Evolutionary conservation across 2,888 invertebrate species (phyloP).

Genomic region (Aphrophora alni): DNA sequence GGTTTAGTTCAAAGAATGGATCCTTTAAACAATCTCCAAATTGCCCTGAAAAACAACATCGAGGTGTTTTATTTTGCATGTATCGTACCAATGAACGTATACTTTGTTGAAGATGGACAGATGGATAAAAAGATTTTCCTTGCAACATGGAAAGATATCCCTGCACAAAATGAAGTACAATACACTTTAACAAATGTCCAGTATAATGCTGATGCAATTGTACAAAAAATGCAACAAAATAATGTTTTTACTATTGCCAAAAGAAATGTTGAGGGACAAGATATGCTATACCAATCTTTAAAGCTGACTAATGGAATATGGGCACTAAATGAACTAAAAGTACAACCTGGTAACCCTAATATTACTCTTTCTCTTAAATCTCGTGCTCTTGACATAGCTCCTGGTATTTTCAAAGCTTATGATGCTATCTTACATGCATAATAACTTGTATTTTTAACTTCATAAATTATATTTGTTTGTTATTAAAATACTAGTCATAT

Average conservation of each 20-base stretch:
- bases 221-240: conserved; percentile 92
- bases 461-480: neutral
- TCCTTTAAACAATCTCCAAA: conserved; percentile 94
- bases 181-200: conserved; percentile 86
- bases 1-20: conserved; percentile 98
- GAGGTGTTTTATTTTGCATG: conserved; percentile 98
- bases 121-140: conserved; percentile 97
- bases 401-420: conserved; percentile 90
- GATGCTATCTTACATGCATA: conserved; percentile 76
- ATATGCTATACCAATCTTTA: conserved; percentile 97
- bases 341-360: conserved; percentile 91
- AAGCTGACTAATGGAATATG: conserved; percentile 97
- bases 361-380: conserved; percentile 91
- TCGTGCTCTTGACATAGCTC: conserved; percentile 89
- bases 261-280: conserved; percentile 97
- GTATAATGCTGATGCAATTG: conserved; percentile 85
- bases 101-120: conserved; percentile 96
- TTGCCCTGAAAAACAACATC: conserved; percentile 98
- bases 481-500: too few species aligned
- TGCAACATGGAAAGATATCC: conserved; percentile 99
- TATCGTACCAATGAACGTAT: conserved; percentile 88
- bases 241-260: conserved; percentile 99
- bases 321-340: conserved; percentile 94
- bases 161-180: conserved; percentile 96
- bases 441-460: conserved; percentile 39